Base-by-base conservation (phyloP, 2,888 invertebrate genomes). In the Drosophila borborema region DNA sequence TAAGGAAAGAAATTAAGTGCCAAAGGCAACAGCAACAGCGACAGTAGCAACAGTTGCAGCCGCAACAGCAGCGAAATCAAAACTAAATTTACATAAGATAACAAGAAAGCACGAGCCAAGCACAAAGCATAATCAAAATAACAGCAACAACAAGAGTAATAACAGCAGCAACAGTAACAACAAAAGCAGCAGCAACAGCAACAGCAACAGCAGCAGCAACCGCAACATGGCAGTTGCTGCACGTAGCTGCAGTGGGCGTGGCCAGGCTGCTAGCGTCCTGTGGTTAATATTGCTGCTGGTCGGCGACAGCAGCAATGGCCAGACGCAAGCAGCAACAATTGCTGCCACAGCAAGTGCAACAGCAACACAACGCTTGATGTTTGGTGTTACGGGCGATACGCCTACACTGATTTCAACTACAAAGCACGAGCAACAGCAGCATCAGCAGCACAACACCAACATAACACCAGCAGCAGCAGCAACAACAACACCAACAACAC, bases 81-180 rank as follows among this genome's bases (percentile, higher is more conserved):
- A 78, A 76, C 76, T 72, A 79, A 83, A 83, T 77, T 81, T 77
- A 69, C 68, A 81, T 70, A 81, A 72, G 67, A 72, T 79, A 82
- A 70, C 60, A 70, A 46, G 20, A 41, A 60, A 61, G 23, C 31
- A 31, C 58, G 51, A 51, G 28, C 38, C 12, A 18, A 46, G 43
- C 20, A 59, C 62, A 41, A 75, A 71, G 56, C 59, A 67, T 62
- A 72, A 71, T 61, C 68, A 69, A 74, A 80, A 72, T 61, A 77
- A 51, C 51, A 43, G 12, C 51, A 61, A 16, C 9, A 65, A 20
- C 60, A 48, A 8, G 41, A 65, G 8, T 51, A 66, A 12, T 53
- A 43, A 8, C 28, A 62, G 12, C 46, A 54, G 5, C n/a, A 61
- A 20, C 23, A 49, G 10, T 59, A 62, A 9, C 63, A 40, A 5